Base-by-base conservation (phyloP, 2,113 vertebrate species). In the Plecotus auritus region DNA sequence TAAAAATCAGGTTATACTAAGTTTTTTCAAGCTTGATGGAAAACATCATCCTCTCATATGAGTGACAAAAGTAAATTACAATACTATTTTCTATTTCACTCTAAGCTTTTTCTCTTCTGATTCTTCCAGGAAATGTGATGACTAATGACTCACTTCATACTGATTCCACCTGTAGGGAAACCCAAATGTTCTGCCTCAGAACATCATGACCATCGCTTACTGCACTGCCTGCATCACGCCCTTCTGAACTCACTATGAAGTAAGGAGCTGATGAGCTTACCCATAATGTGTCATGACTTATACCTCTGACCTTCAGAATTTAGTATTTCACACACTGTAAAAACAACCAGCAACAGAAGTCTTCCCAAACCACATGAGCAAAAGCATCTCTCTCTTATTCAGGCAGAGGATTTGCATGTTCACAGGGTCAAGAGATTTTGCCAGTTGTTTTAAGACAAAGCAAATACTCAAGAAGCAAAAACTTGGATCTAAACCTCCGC, bases 111-210 rank as follows among this genome's bases (percentile, higher is more conserved):
- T 94, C 83, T 87, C 84, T 94, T 84, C 91, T 96, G 93, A 97
- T 80, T 97, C 70, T 95, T 96, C 88, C 93, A 97, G 94, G 95
- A 96, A 97, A 96, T 94, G 83, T 59, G 35, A 91, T 97, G 97
- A 96, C 92, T 97, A 89, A 97, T 96, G 95, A 85, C 61, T 97
- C 93, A 97, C 91, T 94, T 82, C 86, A 84, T 78, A 77, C 88
- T 1, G 11, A 95, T 96, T 61, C 80, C 67, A 98, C 97, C 97
- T 97, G 96, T 89, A 95, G 93, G 93, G 97, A 97, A 95, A 93
- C 95, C 96, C 95, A 95, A 94, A 94, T 97, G 96, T 95, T 96
- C 94, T 91, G 45, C 26, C 64, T 4, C 51, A 88, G 94, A 91
- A 80, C 87, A 96, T 88, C 93, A 95, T 96, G 93, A 93, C 84